These are phyloP conservation scores for Bombus picipes DNA, from an alignment of 1,140 invertebrate species.

Conservation along the genomic window DNA sequence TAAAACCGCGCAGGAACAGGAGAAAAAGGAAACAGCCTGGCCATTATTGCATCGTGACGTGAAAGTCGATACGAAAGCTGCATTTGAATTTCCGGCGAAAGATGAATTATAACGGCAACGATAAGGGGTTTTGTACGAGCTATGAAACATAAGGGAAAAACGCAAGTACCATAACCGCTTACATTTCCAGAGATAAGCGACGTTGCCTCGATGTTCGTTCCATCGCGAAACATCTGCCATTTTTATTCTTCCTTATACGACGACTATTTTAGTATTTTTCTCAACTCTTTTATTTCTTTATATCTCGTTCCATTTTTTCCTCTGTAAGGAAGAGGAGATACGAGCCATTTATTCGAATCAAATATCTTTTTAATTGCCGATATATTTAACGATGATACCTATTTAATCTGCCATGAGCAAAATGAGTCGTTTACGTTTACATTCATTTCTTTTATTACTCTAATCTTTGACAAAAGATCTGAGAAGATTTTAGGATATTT, in stretches of 20 bases:
- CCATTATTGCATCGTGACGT: slow-evolving; percentile 23
- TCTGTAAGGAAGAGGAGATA: not conserved
- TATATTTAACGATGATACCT: no score
- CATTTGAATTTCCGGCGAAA: slow-evolving; percentile 21
- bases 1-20: not conserved
- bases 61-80: slow-evolving; percentile 23
- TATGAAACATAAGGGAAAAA: slow-evolving; percentile 33
- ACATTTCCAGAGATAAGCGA: slow-evolving; percentile 23
- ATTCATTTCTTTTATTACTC: no score
- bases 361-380: no score
- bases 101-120: slow-evolving; percentile 25
- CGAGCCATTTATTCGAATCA: not conserved
- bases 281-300: not conserved
- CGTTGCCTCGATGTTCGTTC: slow-evolving; percentile 1
- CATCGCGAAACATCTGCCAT: not conserved
- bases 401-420: no score
- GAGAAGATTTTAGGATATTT: no score
- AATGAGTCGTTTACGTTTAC: no score
- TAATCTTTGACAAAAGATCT: no score
- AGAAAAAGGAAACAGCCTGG: not conserved
- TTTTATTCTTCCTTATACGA: not conserved
- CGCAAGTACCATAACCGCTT: slow-evolving; percentile 29
- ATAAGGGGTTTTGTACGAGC: slow-evolving; percentile 16
- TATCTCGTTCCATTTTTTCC: not conserved
- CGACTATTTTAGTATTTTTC: no score